These are phyloP conservation scores for Alethe diademata DNA, from an alignment of 2,113 vertebrate genomes.

Conservation along the genomic window DNA sequence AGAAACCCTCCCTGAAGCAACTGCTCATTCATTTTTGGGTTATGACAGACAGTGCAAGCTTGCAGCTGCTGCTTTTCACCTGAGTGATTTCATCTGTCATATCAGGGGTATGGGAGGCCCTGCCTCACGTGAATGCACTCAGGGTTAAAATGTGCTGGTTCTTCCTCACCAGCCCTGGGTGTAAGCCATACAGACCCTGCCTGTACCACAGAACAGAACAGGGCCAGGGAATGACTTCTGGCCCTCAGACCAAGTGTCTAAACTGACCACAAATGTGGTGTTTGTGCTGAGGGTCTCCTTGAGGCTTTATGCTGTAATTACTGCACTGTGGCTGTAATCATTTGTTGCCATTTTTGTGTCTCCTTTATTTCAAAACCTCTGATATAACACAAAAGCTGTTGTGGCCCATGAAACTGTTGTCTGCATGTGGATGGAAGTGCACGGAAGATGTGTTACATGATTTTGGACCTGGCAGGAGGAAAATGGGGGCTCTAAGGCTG, in stretches of 20 bases:
- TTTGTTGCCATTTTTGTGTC: neutral
- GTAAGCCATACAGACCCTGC: neutral
- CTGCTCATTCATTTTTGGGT: neutral
- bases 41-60: neutral
- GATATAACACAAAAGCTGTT: neutral
- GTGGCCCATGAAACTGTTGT: neutral
- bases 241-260: neutral
- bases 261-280: rapidly evolving
- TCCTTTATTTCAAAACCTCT: neutral
- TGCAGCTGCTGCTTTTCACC: neutral
- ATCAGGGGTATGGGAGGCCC: neutral
- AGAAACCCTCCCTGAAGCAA: neutral
- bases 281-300: neutral
- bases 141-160: neutral
- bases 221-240: neutral
- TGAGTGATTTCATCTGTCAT: neutral
- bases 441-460: neutral
- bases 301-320: neutral
- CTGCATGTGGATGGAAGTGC: neutral
- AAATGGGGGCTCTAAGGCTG: neutral
- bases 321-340: neutral
- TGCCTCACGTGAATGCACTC: neutral
- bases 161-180: neutral
- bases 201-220: neutral
- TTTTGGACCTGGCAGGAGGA: neutral